Evolutionary conservation across 92 coral and sea anemone species (phyloP), one percentile per base, ranked within the genome.

Genomic region (Parazoanthus atlanticus): DNA sequence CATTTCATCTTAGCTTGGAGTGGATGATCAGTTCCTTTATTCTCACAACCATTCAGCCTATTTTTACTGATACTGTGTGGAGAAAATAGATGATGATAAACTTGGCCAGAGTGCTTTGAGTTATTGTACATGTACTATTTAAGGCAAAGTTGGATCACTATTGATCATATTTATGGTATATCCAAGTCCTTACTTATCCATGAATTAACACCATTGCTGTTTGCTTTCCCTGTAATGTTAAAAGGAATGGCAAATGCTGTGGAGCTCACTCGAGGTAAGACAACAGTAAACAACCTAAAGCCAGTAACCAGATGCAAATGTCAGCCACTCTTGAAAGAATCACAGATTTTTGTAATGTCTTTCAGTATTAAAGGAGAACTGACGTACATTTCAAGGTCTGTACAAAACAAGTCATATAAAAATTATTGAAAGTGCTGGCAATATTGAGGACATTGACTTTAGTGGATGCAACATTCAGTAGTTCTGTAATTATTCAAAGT

Each of bases 191-290:
- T 10, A 31, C 77, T 61, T 84, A 66, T 72, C 64, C 1, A 33
- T 70, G 54, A 70, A 84, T 84, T 84, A 70, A 70, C 67, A 23
- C 32, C 40, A 70, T 36, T 84, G 78, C 41, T 69, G 66, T 84
- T 43, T 84, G 74, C 41, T 69, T 70, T 31, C 54, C 76, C 66
- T 49, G 25, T 65, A 43, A 69, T 36, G 32, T 38, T 69, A 41
- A 84, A 84, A 84, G 87, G 87, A 84, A 84, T 70, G 87, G 87
- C 87, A 69, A 84, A 84, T 84, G 87, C 87, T 84, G 87, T 84
- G 87, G 87, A 84, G 25, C 77, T 84, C 87, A 71, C 87, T 69
- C 64, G 87, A 84, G 87, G 87, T 84, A 84, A 82, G 66, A 32
- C 25, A 26, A 40, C 28, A 43, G 65, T 69, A 72, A 84, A 84